Evolutionary conservation across 2,113 vertebrate genomes (phyloP).

Genomic region (Platichthys flesus): DNA sequence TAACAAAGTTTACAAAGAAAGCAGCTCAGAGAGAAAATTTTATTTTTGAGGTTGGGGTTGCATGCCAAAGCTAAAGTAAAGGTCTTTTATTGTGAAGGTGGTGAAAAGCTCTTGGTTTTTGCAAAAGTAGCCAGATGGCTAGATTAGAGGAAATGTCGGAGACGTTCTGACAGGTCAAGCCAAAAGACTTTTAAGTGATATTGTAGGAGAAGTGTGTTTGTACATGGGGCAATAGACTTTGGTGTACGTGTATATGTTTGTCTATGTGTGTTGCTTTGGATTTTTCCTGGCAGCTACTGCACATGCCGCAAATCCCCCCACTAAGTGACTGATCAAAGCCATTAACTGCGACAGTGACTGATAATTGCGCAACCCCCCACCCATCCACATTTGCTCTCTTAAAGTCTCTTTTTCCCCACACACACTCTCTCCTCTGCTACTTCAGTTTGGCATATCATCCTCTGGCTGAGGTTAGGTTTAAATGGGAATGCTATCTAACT

Average conservation of each 20-base stretch:
- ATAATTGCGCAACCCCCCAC: slow-evolving; percentile 24
- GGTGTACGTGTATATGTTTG: slow-evolving; percentile 20
- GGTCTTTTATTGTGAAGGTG: slow-evolving; percentile 50
- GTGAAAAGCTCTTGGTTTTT: slow-evolving; percentile 52
- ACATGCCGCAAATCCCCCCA: slow-evolving; percentile 31
- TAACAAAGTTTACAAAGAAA: slow-evolving; percentile 33
- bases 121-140: slow-evolving; percentile 40
- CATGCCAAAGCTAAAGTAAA: slow-evolving; percentile 43
- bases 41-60: slow-evolving; percentile 24
- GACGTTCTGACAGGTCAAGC: slow-evolving; percentile 4
- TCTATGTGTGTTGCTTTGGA: slow-evolving; percentile 23
- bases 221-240: slow-evolving; percentile 5
- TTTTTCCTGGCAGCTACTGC: slow-evolving; percentile 51
- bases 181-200: slow-evolving; percentile 44
- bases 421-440: slow-evolving; percentile 13
- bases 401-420: not conserved
- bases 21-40: slow-evolving; percentile 25
- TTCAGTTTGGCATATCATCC: slow-evolving; percentile 38
- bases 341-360: slow-evolving; percentile 40
- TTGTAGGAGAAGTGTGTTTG: slow-evolving; percentile 24
- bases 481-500: slow-evolving; percentile 60
- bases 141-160: slow-evolving; percentile 26
- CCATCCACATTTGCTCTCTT: not conserved
- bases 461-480: slow-evolving; percentile 32
- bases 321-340: slow-evolving; percentile 38